phyloP scores from a whole-genome alignment of 2,113 vertebrate genomes.

The Cheirogaleus medius region DNA sequence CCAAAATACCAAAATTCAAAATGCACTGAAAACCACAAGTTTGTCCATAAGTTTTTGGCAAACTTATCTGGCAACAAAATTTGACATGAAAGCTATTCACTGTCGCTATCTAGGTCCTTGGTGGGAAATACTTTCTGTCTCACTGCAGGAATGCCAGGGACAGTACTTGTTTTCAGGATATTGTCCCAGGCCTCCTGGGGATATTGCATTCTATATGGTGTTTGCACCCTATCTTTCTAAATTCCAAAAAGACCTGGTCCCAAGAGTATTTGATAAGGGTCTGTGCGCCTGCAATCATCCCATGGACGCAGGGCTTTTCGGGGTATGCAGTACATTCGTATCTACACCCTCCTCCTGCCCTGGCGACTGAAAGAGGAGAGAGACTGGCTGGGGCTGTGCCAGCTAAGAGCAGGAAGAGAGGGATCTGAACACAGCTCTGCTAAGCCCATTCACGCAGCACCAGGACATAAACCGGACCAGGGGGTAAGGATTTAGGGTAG shows the following conservation, averaged over 20 bases:
- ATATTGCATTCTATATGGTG: too few species aligned
- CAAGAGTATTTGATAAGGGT: neutral
- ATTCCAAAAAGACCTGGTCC: neutral
- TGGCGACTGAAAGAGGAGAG: neutral
- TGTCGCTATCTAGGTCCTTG: rapidly evolving
- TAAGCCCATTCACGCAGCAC: neutral
- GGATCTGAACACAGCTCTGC: neutral
- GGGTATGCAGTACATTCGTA: neutral
- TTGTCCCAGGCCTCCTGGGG: neutral
- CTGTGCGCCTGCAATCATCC: neutral
- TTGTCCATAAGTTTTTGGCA: neutral
- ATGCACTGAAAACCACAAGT: neutral
- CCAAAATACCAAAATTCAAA: neutral
- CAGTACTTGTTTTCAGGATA: neutral
- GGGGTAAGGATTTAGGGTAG: neutral
- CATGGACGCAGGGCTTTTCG: neutral
- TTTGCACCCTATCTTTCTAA: neutral
- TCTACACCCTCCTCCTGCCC: neutral
- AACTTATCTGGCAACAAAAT: neutral
- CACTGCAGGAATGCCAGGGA: neutral
- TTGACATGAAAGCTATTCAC: neutral
- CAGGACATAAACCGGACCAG: neutral
- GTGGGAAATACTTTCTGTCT: neutral
- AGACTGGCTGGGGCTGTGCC: neutral
- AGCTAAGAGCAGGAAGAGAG: neutral